Evolutionary conservation across 2,797 vertebrate species (phyloP), one percentile per base, ranked within the genome.

Genomic region (Enteromius trimaculatus): DNA sequence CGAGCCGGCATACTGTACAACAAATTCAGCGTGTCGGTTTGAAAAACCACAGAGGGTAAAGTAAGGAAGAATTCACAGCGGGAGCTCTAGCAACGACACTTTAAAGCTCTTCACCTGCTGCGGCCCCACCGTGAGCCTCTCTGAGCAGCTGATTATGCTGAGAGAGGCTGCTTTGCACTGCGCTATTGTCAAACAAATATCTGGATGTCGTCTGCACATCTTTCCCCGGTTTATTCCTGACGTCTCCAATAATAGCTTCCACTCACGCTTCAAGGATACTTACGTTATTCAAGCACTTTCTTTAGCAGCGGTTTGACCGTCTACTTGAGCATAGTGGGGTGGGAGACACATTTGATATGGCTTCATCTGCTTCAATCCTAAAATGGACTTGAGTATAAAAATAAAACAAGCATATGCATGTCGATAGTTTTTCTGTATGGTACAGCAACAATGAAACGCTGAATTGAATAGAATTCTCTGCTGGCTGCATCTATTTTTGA

Each of bases 101-200:
- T 85, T 77, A 85, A 79, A 77, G 82, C 75, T 53, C 76, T 85
- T 87, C 74, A 83, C 79, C 74, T 62, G 55, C 78, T 76, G 81
- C 64, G 70, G 53, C 79, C 37, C 65, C 78, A 70, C 65, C 76
- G 66, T 55, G 62, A 70, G 58, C 31, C 21, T 47, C 71, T 64
- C 77, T 66, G 79, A 82, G 75, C 66, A 82, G 58, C 66, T 82
- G 76, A 72, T 80, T 80, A 74, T 17, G 6, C 77, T 74, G 53
- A 86, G 71, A 80, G 58, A 77, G 29, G 64, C 53, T 34, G 68
- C 76, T 77, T 64, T 71, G 31, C 39, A 70, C 70, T 62, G 31
- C 9, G 19, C 34, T 53, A 58, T 55, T 82, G 79, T 86, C 44
- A 72, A 72, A 84, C 66, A 76, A 78, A 81, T 78, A 79, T 60